These are phyloP conservation scores for Drosophila baimaii DNA, from an alignment of 1,140 invertebrate species.

Conservation along the genomic window DNA sequence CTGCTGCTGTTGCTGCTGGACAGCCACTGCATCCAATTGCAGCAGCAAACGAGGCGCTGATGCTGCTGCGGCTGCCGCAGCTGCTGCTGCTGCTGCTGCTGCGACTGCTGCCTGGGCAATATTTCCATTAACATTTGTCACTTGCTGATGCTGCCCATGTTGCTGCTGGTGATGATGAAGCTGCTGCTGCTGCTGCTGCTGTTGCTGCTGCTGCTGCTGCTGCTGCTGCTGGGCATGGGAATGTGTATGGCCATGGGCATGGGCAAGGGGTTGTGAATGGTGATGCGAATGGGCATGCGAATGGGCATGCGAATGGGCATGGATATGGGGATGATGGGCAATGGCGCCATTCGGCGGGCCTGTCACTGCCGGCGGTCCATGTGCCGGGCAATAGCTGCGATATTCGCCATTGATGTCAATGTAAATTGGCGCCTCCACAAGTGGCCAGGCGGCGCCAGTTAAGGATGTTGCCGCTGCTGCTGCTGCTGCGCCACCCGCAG, in stretches of 20 bases:
- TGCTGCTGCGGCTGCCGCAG: conserved; percentile 32
- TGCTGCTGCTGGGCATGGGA: conserved; percentile 24
- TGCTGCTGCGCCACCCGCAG: conserved; percentile 17
- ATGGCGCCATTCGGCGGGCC: conserved; percentile 57
- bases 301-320: conserved; percentile 21
- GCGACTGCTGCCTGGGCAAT: conserved; percentile 57
- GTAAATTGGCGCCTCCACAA: conserved; percentile 80
- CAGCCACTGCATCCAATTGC: conserved; percentile 60
- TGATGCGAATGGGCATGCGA: conserved; percentile 26
- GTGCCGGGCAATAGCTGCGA: conserved; percentile 78
- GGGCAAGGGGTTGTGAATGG: conserved; percentile 24
- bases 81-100: conserved; percentile 31
- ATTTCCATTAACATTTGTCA: conserved; percentile 74
- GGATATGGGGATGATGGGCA: conserved; percentile 53
- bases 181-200: conserved; percentile 52
- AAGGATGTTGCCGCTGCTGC: conserved; percentile 35
- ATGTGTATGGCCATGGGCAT: conserved; percentile 34
- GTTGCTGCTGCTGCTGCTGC: conserved; percentile 40
- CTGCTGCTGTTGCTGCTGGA: conserved; percentile 60
- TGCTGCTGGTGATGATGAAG: conserved; percentile 58
- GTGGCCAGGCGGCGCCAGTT: conserved; percentile 63
- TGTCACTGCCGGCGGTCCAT: conserved; percentile 69
- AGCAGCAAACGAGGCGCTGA: conserved; percentile 61
- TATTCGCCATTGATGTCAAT: conserved; percentile 79
- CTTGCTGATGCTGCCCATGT: conserved; percentile 48